Percentiles rank a stretch among this genome's conserved stretches.
phyloP scores from a whole-genome alignment of 2,888 invertebrate species.

The Axea sp. region DNA sequence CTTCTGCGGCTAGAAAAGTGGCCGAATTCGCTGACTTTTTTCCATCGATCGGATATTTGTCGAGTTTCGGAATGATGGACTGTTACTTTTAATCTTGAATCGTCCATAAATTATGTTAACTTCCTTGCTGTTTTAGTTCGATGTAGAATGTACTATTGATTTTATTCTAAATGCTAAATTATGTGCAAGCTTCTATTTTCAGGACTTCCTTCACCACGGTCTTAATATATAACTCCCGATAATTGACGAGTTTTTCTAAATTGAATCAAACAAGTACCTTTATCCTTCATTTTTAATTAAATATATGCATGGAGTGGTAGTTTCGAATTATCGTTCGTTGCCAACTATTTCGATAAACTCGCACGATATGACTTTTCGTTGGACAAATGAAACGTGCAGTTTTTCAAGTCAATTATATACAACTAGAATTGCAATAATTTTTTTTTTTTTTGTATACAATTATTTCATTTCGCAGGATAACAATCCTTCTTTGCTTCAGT shows the following conservation, averaged over 20 bases:
- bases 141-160: slow-evolving; percentile 32
- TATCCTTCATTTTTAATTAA: no score
- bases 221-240: background rate
- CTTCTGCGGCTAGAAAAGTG: slow-evolving; percentile 2
- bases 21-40: slow-evolving; percentile 5
- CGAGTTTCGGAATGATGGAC: slow-evolving; percentile 13
- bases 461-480: no score
- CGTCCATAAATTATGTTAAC: slow-evolving; percentile 11
- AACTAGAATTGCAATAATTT: no score
- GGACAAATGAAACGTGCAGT: no score
- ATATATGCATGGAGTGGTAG: no score
- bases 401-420: no score
- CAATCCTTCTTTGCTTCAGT: no score
- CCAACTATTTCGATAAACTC: no score
- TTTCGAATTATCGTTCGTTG: no score
- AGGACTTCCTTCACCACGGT: background rate
- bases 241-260: background rate
- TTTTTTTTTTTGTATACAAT: no score
- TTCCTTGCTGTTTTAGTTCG: slow-evolving; percentile 1
- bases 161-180: slow-evolving; percentile 17
- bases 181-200: slow-evolving; percentile 3
- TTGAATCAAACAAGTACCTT: no score
- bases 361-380: no score
- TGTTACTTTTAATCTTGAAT: slow-evolving; percentile 2
- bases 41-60: slow-evolving; percentile 10